Percentiles rank a stretch among this genome's conserved stretches.
These are phyloP conservation scores for Pteronura brasiliensis DNA, from an alignment of 2,113 vertebrate species.

Conservation along the genomic window DNA sequence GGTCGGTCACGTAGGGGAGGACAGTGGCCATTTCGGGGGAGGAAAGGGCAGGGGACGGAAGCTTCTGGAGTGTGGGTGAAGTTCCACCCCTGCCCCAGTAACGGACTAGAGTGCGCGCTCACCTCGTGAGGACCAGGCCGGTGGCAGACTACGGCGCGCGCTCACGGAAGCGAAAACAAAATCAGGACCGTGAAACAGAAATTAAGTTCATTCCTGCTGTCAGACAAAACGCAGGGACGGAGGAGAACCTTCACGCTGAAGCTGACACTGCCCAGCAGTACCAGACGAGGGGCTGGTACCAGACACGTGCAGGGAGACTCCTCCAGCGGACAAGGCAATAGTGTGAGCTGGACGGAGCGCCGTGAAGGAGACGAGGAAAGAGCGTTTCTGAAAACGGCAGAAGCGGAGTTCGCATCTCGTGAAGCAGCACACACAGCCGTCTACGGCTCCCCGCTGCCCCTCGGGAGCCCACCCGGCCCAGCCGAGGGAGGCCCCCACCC, in stretches of 20 bases:
- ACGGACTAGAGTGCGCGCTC: rapidly evolving
- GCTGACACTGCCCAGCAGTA: not conserved
- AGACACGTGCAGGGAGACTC: not conserved
- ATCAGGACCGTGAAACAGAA: not conserved
- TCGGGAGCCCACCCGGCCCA: not conserved
- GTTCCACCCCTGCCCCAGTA: rapidly evolving
- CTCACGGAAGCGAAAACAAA: not conserved
- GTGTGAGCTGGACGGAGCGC: not conserved
- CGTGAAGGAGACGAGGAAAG: not conserved
- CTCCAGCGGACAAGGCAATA: not conserved
- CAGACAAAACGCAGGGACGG: not conserved
- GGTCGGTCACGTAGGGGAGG: not conserved
- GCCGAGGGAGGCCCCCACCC: not conserved
- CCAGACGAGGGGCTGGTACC: no score
- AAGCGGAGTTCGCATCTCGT: not conserved
- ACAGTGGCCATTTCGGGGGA: not conserved
- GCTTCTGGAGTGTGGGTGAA: rapidly evolving
- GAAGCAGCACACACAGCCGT: not conserved
- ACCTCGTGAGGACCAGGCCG: rapidly evolving
- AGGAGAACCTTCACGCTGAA: not conserved
- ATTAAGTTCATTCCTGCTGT: not conserved
- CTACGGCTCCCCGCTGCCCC: not conserved
- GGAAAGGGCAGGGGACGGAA: not conserved
- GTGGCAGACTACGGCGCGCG: not conserved
- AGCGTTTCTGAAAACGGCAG: not conserved